Conservation (phyloP, 1,140 invertebrate species). For the Trachymyrmex septentrionalis region DNA sequence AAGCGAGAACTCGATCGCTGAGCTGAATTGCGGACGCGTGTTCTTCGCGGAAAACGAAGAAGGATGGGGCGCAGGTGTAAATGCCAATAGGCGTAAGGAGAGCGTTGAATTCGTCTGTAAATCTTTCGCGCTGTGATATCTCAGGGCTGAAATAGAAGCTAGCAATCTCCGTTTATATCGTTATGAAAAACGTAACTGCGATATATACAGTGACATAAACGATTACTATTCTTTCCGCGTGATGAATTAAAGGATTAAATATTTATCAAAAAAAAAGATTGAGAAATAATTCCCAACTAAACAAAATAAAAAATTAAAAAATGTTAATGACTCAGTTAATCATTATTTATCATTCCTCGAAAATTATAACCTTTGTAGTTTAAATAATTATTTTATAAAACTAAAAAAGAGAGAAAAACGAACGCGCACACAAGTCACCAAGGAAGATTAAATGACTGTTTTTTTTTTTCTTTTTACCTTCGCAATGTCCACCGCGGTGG, state of each 20-base stretch:
- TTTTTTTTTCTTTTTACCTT: conserved; percentile 39
- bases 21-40: conserved; percentile 74
- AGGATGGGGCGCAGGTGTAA: conserved; percentile 81
- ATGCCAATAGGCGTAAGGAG: conserved; percentile 69
- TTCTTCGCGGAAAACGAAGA: conserved; percentile 78
- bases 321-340: not conserved
- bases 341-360: too few species aligned
- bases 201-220: not conserved
- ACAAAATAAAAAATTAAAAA: not conserved
- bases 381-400: not conserved
- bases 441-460: conserved; percentile 42
- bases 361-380: not conserved
- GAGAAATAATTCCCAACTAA: not conserved
- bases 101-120: conserved; percentile 66
- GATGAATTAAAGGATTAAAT: not conserved
- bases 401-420: conserved; percentile 3
- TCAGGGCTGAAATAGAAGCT: not conserved
- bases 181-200: not conserved
- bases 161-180: not conserved
- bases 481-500: conserved; percentile 1
- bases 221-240: not conserved
- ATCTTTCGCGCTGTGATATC: conserved; percentile 47
- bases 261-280: not conserved
- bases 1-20: conserved; percentile 74
- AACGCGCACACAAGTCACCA: not conserved